A percentile compares a stretch with the other conserved stretches of the same genome.
Conservation (phyloP, 2,113 vertebrate genomes). For the Arenaria interpres region DNA sequence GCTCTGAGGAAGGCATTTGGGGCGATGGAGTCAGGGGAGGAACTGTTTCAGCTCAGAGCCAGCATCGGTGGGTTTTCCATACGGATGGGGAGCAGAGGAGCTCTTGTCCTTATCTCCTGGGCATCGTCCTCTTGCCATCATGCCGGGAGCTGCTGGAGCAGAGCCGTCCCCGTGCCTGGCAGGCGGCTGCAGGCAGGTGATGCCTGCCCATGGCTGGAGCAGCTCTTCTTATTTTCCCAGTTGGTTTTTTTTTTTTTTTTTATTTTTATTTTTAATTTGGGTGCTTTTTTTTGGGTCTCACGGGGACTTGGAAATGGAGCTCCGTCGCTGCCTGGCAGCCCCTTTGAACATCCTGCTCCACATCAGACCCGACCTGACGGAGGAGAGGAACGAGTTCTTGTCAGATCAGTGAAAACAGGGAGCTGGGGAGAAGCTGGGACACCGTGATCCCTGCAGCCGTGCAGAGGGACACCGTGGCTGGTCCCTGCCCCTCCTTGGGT, state of each 20-base stretch:
- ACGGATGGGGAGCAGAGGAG: neutral
- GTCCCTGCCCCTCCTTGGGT: neutral
- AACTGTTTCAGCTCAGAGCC: neutral
- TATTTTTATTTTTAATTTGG: neutral
- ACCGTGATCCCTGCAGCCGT: neutral
- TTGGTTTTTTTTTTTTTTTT: neutral
- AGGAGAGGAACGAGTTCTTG: conserved; percentile 24
- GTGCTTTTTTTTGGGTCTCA: neutral
- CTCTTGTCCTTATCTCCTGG: neutral
- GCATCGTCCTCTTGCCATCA: neutral
- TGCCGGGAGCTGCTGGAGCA: neutral
- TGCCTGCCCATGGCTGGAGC: neutral
- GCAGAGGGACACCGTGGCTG: neutral
- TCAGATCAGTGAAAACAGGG: neutral
- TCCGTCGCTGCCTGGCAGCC: neutral
- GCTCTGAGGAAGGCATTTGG: neutral
- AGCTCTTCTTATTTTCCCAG: neutral
- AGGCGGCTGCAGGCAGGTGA: neutral
- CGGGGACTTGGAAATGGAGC: neutral
- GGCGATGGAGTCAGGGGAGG: neutral
- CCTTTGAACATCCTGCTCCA: neutral
- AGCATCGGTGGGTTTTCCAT: neutral
- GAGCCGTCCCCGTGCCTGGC: neutral
- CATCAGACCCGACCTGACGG: neutral
- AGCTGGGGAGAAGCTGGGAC: neutral